phyloP scores from a whole-genome alignment of 2,113 vertebrate genomes.

The Microcebus tavaratra region DNA sequence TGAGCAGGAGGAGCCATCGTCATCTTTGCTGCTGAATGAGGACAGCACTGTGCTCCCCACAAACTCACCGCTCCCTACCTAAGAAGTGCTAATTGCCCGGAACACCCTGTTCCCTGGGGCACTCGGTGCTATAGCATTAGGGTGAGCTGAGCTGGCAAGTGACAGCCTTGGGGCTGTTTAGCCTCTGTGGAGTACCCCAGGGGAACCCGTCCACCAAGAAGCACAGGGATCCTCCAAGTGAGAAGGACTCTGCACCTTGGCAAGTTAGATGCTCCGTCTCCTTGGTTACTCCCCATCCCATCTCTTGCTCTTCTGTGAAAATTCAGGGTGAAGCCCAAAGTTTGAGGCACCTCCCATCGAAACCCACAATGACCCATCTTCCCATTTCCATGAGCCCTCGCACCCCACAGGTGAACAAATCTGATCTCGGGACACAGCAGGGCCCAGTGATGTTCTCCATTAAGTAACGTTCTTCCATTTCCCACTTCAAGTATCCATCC shows the following conservation, averaged over 20 bases:
- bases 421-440: not conserved
- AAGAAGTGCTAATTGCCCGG: not conserved
- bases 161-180: not conserved
- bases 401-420: not conserved
- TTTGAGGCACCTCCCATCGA: not conserved
- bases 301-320: not conserved
- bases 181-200: not conserved
- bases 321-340: not conserved
- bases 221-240: not conserved
- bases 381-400: not conserved
- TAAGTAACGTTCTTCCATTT: not conserved
- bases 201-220: not conserved
- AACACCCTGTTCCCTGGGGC: not conserved
- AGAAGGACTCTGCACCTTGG: not conserved
- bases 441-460: not conserved
- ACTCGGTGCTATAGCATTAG: not conserved
- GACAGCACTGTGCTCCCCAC: not conserved
- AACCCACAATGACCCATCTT: not conserved
- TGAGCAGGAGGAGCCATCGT: not conserved
- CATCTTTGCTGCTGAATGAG: not conserved
- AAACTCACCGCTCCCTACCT: not conserved
- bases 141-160: not conserved
- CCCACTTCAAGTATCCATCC: not conserved
- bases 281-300: not conserved
- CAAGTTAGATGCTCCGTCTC: not conserved